Conservation (phyloP, 2,113 vertebrate species). For the Astatotilapia flaviijosephi region DNA sequence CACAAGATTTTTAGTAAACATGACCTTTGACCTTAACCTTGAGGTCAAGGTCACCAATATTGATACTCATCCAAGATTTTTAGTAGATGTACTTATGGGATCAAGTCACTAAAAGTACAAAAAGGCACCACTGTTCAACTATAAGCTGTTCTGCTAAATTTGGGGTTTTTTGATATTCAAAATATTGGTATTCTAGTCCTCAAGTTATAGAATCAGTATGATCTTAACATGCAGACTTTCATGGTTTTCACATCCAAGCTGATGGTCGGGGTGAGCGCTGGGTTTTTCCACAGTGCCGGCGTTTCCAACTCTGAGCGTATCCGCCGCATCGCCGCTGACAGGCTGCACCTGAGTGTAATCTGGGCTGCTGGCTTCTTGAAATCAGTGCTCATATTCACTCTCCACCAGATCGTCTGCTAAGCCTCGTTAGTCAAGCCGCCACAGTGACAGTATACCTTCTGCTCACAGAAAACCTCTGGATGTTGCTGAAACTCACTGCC, state of each 20-base stretch:
- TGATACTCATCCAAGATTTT: background rate
- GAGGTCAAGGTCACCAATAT: background rate
- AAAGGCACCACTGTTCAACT: background rate
- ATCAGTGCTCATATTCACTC: background rate
- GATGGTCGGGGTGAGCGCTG: background rate
- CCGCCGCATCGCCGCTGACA: background rate
- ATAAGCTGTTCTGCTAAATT: background rate
- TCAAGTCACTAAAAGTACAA: background rate
- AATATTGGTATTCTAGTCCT: background rate
- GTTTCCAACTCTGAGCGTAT: background rate
- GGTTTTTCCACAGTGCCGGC: background rate
- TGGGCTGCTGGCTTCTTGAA: background rate
- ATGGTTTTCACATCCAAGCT: background rate
- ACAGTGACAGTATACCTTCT: background rate
- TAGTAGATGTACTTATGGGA: background rate
- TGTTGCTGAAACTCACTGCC: background rate
- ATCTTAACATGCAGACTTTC: background rate
- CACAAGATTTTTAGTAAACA: background rate
- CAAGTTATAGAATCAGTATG: background rate
- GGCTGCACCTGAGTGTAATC: background rate
- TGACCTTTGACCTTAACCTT: background rate
- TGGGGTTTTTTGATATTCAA: fast-evolving
- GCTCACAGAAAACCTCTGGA: background rate
- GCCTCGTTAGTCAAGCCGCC: fast-evolving
- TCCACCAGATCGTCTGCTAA: background rate